A percentile compares a stretch with the other conserved stretches of the same genome.
Conservation (phyloP, 2,113 vertebrate species). For the Natator depressus region DNA sequence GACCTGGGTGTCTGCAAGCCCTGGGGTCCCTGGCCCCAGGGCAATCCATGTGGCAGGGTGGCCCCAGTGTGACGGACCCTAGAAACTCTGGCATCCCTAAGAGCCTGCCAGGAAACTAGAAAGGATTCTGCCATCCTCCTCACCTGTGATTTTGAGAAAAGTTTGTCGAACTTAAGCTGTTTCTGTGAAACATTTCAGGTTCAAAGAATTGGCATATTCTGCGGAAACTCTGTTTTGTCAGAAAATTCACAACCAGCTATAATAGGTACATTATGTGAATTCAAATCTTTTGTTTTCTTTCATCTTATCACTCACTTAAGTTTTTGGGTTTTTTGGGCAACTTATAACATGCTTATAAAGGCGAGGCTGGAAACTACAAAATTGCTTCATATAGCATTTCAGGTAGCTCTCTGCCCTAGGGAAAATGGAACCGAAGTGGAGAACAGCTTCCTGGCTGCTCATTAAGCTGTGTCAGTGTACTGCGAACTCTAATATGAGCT, state of each 20-base stretch:
- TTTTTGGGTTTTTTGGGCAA: neutral
- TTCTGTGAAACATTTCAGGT: neutral
- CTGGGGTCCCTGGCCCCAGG: neutral
- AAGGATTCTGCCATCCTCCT: neutral
- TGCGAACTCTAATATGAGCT: slow-evolving; percentile 36
- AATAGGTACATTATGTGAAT: neutral
- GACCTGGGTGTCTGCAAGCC: too few species aligned
- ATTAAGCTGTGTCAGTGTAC: slow-evolving; percentile 20
- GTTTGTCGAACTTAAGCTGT: neutral
- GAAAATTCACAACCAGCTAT: neutral
- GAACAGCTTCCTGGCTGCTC: slow-evolving; percentile 2
- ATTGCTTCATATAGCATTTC: slow-evolving; percentile 45
- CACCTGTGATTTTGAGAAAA: neutral
- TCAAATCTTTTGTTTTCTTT: slow-evolving; percentile 19
- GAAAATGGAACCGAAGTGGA: neutral
- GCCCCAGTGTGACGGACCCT: neutral
- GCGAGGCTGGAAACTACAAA: neutral
- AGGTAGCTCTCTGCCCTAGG: neutral
- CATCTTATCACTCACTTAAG: neutral
- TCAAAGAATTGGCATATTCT: neutral
- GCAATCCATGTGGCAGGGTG: neutral
- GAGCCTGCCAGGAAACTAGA: neutral
- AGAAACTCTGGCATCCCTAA: neutral
- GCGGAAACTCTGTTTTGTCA: neutral
- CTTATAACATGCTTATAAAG: neutral